Percentiles rank a stretch among this genome's conserved stretches.
phyloP scores from a whole-genome alignment of 1,140 invertebrate genomes.

The Caenorhabditis tropicalis region DNA sequence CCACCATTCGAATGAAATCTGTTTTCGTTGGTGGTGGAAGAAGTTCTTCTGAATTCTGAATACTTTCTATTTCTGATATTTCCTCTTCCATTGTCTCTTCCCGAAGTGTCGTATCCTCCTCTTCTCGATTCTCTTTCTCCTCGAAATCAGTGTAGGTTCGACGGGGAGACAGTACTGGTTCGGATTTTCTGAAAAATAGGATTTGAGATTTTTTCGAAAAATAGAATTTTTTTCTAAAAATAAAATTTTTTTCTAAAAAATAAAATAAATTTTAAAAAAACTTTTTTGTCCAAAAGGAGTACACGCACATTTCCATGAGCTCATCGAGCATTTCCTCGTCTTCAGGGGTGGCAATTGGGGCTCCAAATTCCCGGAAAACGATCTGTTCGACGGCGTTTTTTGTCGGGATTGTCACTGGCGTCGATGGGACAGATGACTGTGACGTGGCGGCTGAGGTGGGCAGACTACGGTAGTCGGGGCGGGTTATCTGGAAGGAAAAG shows the following conservation, averaged over 20 bases:
- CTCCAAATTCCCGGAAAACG: constrained; percentile 6
- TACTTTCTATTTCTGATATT: neutral
- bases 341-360: constrained; percentile 21
- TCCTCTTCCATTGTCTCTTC: neutral
- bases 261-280: too few species aligned
- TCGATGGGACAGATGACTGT: constrained; percentile 7
- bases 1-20: constrained; percentile 32
- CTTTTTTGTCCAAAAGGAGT: too few species aligned
- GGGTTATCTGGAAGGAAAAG: neutral
- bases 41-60: neutral
- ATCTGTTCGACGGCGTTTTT: neutral
- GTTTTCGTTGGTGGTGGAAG: too few species aligned
- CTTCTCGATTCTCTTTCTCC: constrained; percentile 42
- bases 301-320: constrained; percentile 35
- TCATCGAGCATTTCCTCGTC: constrained; percentile 24
- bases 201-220: neutral
- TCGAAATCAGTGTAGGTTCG: constrained; percentile 7
- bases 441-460: constrained; percentile 18
- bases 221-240: neutral
- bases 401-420: neutral
- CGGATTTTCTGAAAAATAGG: constrained; percentile 7
- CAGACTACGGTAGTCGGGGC: constrained; percentile 26
- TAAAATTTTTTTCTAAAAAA: neutral
- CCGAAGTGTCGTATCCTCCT: constrained; percentile 40
- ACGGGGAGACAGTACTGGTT: neutral